Conservation (phyloP, 2,797 vertebrate species). For the Tamandua tetradactyla region DNA sequence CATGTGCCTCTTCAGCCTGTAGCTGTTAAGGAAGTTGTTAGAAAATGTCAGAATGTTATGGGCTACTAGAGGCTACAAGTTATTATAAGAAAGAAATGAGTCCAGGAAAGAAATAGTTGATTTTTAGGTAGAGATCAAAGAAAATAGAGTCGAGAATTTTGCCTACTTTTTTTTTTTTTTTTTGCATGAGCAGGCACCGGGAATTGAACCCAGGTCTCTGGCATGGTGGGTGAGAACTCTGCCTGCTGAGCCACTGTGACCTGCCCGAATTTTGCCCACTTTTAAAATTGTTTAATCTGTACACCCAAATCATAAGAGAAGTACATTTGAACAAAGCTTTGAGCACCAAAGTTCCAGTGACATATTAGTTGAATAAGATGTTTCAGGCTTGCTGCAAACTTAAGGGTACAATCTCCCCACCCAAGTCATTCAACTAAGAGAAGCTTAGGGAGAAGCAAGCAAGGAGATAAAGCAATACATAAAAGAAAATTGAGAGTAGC, state of each 20-base stretch:
- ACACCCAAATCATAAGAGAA: not conserved
- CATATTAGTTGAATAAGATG: not conserved
- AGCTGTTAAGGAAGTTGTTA: not conserved
- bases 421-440: not conserved
- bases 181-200: too few species aligned
- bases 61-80: not conserved
- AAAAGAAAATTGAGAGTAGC: not conserved
- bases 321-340: not conserved
- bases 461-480: not conserved
- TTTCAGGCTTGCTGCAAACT: not conserved
- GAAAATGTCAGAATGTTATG: not conserved
- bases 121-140: not conserved
- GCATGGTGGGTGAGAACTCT: too few species aligned
- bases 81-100: not conserved
- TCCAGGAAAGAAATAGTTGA: not conserved
- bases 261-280: too few species aligned
- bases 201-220: too few species aligned
- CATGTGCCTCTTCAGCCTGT: not conserved
- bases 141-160: not conserved
- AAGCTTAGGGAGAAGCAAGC: not conserved
- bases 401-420: not conserved
- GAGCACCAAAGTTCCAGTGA: not conserved
- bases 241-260: too few species aligned
- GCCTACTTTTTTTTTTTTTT: too few species aligned
- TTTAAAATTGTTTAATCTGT: conserved; percentile 30